A percentile compares a stretch with the other conserved stretches of the same genome.
These are phyloP conservation scores for Sericinus montela DNA, from an alignment of 2,888 invertebrate species.

Conservation along the genomic window DNA sequence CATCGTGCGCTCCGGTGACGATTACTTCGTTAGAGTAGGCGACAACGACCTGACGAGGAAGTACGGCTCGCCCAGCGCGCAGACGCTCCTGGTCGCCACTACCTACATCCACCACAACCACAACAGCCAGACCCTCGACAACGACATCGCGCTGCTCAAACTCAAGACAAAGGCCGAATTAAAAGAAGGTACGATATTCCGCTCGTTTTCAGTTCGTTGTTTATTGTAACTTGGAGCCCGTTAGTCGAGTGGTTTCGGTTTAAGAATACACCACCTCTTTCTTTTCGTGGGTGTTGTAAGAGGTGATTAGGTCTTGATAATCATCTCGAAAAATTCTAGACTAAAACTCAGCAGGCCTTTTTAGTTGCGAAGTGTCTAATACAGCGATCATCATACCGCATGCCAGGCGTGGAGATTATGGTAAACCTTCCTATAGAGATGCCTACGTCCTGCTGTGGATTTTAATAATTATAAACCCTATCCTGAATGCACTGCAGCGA, in stretches of 20 bases:
- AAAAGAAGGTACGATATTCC: slow-evolving; percentile 81
- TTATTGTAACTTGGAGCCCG: too few species aligned
- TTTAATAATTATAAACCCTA: too few species aligned
- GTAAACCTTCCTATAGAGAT: neutral
- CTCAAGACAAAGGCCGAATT: slow-evolving; percentile 93
- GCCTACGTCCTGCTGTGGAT: too few species aligned
- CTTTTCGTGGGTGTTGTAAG: neutral
- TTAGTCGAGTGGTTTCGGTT: neutral
- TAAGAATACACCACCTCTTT: neutral
- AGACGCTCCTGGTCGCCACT: slow-evolving; percentile 93
- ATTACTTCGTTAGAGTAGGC: slow-evolving; percentile 95
- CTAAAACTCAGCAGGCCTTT: too few species aligned
- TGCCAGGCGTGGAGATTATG: neutral
- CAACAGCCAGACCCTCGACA: slow-evolving; percentile 95
- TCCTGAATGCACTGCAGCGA: too few species aligned
- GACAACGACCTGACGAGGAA: slow-evolving; percentile 95
- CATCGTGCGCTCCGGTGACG: slow-evolving; percentile 95
- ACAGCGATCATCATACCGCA: neutral
- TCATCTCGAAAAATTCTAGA: too few species aligned
- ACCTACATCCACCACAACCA: slow-evolving; percentile 98
- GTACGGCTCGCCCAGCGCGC: slow-evolving; percentile 94
- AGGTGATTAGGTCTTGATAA: too few species aligned
- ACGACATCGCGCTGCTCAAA: slow-evolving; percentile 95
- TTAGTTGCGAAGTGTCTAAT: too few species aligned
- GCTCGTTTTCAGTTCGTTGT: too few species aligned